These are phyloP conservation scores for Macaria liturata DNA, from an alignment of 2,888 invertebrate genomes.

Conservation along the genomic window DNA sequence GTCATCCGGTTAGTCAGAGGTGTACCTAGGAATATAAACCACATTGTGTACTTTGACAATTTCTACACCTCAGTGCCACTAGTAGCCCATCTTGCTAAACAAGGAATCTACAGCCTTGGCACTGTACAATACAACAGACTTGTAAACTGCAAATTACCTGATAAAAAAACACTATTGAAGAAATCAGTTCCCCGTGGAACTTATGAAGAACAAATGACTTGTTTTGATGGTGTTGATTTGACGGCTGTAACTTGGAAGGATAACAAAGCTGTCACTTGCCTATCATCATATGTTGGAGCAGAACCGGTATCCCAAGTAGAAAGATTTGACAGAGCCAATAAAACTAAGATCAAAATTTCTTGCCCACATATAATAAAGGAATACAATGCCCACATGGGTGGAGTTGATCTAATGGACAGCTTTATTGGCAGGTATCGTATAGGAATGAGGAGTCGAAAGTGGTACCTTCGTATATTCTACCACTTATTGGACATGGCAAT, in stretches of 20 bases:
- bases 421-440: slow-evolving; percentile 40
- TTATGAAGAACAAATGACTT: slow-evolving; percentile 43
- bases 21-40: slow-evolving; percentile 43
- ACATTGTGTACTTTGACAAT: slow-evolving; percentile 42
- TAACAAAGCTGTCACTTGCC: slow-evolving; percentile 44
- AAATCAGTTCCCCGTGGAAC: slow-evolving; percentile 41
- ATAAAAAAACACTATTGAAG: slow-evolving; percentile 43
- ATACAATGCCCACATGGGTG: slow-evolving; percentile 53
- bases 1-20: slow-evolving; percentile 39
- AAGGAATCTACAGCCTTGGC: slow-evolving; percentile 39
- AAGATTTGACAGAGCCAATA: slow-evolving; percentile 40
- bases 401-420: slow-evolving; percentile 45
- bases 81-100: slow-evolving; percentile 37
- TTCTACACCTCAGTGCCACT: slow-evolving; percentile 44
- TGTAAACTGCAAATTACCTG: slow-evolving; percentile 42
- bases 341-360: slow-evolving; percentile 34
- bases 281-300: slow-evolving; percentile 44
- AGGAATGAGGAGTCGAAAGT: slow-evolving; percentile 33
- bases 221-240: slow-evolving; percentile 44
- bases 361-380: slow-evolving; percentile 42
- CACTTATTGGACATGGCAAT: slow-evolving; percentile 47
- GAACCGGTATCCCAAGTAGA: slow-evolving; percentile 36
- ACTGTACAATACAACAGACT: slow-evolving; percentile 26
- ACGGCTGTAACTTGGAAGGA: slow-evolving; percentile 45
- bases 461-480: slow-evolving; percentile 45